Percentiles rank a stretch among this genome's conserved stretches.
Conservation (phyloP, 2,113 vertebrate genomes). For the Mungos mungo region DNA sequence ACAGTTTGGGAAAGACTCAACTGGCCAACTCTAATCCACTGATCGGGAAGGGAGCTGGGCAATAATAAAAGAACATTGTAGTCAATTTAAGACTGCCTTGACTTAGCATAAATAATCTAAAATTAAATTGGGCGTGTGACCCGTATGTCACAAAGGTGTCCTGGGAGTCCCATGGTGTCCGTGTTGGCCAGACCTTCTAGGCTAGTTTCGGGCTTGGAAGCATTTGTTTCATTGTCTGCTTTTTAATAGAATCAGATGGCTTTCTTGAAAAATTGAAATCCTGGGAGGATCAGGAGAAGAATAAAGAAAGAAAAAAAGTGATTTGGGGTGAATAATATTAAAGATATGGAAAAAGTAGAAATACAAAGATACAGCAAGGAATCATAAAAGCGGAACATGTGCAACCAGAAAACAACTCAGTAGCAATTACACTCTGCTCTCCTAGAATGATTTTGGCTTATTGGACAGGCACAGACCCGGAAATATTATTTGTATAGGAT, state of each 20-base stretch:
- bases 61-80: conserved; percentile 22
- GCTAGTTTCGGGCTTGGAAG: conserved; percentile 33
- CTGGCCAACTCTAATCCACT: neutral
- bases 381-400: neutral
- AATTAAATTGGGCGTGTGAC: conserved; percentile 71
- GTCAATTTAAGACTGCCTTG: conserved; percentile 50
- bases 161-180: neutral
- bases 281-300: conserved; percentile 63
- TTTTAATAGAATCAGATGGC: conserved; percentile 77
- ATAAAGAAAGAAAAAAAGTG: conserved; percentile 51
- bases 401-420: neutral
- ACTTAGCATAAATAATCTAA: conserved; percentile 73
- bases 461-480: neutral
- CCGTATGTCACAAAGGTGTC: conserved; percentile 31
- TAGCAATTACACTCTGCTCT: neutral
- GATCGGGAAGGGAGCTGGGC: conserved; percentile 33
- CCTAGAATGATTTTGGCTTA: neutral
- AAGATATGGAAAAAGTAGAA: conserved; percentile 46
- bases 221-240: conserved; percentile 77
- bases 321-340: conserved; percentile 54
- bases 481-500: neutral
- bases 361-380: conserved; percentile 55
- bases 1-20: conserved; percentile 15
- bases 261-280: conserved; percentile 71
- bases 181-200: conserved; percentile 54